These are phyloP conservation scores for Setipinna tenuifilis DNA, from an alignment of 2,797 vertebrate genomes.

Conservation along the genomic window DNA sequence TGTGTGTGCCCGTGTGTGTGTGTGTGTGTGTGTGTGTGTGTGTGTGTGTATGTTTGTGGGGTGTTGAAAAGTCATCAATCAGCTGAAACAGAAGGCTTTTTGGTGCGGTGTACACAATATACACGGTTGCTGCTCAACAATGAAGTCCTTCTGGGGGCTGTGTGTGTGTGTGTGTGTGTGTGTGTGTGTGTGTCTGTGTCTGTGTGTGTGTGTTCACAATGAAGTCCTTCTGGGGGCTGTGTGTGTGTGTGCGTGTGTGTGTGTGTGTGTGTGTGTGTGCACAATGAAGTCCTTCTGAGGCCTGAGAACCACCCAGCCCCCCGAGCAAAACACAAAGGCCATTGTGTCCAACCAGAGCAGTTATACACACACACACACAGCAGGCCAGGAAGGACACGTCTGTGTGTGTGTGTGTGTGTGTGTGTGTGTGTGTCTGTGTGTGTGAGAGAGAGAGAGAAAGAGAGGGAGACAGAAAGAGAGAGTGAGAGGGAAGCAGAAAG, in stretches of 20 bases:
- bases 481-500: too few species aligned
- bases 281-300: too few species aligned
- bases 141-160: background rate
- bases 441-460: background rate
- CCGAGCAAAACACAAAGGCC: background rate
- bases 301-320: background rate
- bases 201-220: too few species aligned
- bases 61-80: conserved; percentile 22
- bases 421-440: background rate
- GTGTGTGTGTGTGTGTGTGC: too few species aligned
- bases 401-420: background rate
- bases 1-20: conserved; percentile 3
- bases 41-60: background rate
- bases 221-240: too few species aligned
- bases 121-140: background rate
- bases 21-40: background rate
- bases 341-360: background rate
- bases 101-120: background rate
- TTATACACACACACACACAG: too few species aligned
- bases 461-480: background rate
- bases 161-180: too few species aligned
- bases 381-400: background rate
- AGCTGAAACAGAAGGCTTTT: background rate
- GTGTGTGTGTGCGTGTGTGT: too few species aligned
- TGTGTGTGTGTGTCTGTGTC: too few species aligned